Evolutionary conservation across 2,797 vertebrate species (phyloP).

Genomic region (Gallinago nigripennis): DNA sequence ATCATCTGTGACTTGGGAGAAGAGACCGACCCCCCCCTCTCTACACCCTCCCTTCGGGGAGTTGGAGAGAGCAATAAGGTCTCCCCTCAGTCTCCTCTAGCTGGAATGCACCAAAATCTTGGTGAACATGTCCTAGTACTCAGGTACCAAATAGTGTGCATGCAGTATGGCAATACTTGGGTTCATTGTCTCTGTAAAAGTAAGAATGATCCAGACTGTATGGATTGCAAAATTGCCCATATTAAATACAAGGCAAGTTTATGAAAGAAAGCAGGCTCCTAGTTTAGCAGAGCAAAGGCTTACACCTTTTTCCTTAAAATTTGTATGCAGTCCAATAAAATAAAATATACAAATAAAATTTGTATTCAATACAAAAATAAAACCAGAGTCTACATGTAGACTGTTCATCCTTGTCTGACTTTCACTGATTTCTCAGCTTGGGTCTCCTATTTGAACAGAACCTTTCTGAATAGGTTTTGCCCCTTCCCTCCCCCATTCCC

Average conservation of each 20-base stretch:
- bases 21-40: too few species aligned
- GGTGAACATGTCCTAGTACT: neutral
- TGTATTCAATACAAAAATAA: neutral
- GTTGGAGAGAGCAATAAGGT: too few species aligned
- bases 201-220: neutral
- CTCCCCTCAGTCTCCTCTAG: neutral
- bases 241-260: neutral
- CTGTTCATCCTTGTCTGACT: neutral
- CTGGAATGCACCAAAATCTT: neutral
- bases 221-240: neutral
- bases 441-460: neutral
- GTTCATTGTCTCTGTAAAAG: neutral
- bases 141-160: neutral
- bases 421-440: neutral
- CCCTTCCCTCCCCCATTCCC: too few species aligned
- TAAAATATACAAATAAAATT: too few species aligned
- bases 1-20: too few species aligned
- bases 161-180: neutral
- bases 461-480: neutral
- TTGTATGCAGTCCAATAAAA: neutral
- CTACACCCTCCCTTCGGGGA: too few species aligned
- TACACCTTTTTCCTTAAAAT: neutral
- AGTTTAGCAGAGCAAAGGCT: neutral
- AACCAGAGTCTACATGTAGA: neutral
- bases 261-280: neutral